A percentile compares a stretch with the other conserved stretches of the same genome.
These are phyloP conservation scores for Goniozus legneri DNA, from an alignment of 1,140 invertebrate species.

Conservation along the genomic window DNA sequence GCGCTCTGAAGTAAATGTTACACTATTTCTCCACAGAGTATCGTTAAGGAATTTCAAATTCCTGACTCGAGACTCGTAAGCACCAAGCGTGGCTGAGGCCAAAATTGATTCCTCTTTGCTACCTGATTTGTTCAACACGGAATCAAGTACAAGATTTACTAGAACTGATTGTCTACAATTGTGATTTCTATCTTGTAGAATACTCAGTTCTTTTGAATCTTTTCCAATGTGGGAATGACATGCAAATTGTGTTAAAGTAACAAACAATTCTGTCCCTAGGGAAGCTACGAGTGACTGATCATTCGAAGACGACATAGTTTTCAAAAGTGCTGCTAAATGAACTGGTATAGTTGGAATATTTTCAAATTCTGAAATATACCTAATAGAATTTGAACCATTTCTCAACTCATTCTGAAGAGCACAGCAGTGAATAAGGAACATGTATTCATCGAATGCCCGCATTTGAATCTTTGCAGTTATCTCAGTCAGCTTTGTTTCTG, in stretches of 20 bases:
- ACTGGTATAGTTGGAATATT: slow-evolving; percentile 37
- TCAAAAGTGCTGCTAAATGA: slow-evolving; percentile 31
- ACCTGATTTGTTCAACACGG: slow-evolving; percentile 29
- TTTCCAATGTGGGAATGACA: slow-evolving; percentile 26
- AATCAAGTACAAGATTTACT: slow-evolving; percentile 32
- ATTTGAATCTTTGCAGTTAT: slow-evolving; percentile 27
- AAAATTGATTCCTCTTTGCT: slow-evolving; percentile 16
- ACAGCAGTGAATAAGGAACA: slow-evolving; percentile 32
- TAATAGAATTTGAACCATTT: neutral
- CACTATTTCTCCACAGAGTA: slow-evolving; percentile 55
- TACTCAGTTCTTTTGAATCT: slow-evolving; percentile 9
- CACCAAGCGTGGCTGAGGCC: slow-evolving; percentile 36
- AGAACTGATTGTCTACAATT: slow-evolving; percentile 33
- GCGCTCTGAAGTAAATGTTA: slow-evolving; percentile 35
- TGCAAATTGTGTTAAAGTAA: slow-evolving; percentile 20
- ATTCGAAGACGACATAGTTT: slow-evolving; percentile 10
- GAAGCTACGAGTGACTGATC: neutral
- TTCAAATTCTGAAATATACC: slow-evolving; percentile 10
- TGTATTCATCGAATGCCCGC: slow-evolving; percentile 50
- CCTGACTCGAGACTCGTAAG: slow-evolving; percentile 34
- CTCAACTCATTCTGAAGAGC: slow-evolving; percentile 25
- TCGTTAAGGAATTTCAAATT: slow-evolving; percentile 46
- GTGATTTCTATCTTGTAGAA: neutral
- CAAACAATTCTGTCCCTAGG: slow-evolving; percentile 28
- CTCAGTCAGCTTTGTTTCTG: slow-evolving; percentile 4